Evolutionary conservation across 2,888 invertebrate species (phyloP).

Genomic region (Myopa tessellatipennis): DNA sequence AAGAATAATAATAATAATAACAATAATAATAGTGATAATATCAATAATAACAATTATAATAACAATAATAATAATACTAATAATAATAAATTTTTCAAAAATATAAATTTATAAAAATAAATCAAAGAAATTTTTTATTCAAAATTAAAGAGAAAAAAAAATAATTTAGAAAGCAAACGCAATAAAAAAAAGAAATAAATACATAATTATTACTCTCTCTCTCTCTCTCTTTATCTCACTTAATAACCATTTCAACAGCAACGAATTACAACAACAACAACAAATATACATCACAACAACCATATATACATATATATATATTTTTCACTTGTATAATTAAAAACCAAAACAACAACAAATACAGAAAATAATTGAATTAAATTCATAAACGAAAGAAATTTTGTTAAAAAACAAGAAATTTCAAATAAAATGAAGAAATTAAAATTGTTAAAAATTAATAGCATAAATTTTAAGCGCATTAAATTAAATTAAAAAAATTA

Average conservation of each 20-base stretch:
- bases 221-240: not conserved
- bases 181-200: constrained; percentile 36
- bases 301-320: not conserved
- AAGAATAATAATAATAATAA: too few species aligned
- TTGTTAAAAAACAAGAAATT: too few species aligned
- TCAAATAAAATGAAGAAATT: not conserved
- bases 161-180: constrained; percentile 37
- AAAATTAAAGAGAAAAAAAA: constrained; percentile 33
- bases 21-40: too few species aligned
- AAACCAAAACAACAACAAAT: not conserved
- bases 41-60: not conserved
- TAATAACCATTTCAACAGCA: constrained; percentile 44
- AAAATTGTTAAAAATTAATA: not conserved
- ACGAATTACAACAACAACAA: constrained; percentile 48
- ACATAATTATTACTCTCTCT: constrained; percentile 23
- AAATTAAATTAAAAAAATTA: not conserved
- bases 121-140: not conserved
- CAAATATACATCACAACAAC: constrained; percentile 43
- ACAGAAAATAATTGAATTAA: not conserved
- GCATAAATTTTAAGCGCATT: not conserved
- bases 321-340: not conserved
- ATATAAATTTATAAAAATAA: constrained; percentile 12
- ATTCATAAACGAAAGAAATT: not conserved
- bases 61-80: constrained; percentile 1
- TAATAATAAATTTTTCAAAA: not conserved